Conservation (phyloP, 2,797 vertebrate genomes). For the Nannoperca obscura region DNA sequence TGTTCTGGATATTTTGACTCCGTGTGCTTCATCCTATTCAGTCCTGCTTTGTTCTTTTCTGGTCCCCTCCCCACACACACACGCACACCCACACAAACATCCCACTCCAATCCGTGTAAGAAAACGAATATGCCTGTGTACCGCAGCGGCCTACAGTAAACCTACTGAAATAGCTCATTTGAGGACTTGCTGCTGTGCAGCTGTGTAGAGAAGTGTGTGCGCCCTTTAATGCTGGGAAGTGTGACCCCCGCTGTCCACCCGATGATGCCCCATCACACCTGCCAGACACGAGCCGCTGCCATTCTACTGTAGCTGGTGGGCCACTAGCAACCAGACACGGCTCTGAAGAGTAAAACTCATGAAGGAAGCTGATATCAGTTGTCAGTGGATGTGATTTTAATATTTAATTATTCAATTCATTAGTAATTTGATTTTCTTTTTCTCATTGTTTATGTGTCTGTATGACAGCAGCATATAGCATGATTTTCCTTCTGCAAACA, state of each 20-base stretch:
- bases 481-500: not conserved
- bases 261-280: constrained; percentile 10
- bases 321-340: not conserved
- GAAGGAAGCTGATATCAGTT: not conserved
- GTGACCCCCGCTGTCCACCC: constrained; percentile 1
- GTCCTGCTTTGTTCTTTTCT: constrained; percentile 10
- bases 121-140: constrained; percentile 4
- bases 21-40: constrained; percentile 24
- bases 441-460: not conserved
- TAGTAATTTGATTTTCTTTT: not conserved
- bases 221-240: constrained; percentile 15
- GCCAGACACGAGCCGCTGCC: not conserved
- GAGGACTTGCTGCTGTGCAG: constrained; percentile 1
- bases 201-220: not conserved
- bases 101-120: not conserved
- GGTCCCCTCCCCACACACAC: no score
- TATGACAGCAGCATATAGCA: not conserved
- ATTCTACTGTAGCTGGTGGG: not conserved
- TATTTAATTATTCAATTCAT: constrained; percentile 12
- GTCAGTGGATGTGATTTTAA: not conserved
- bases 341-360: not conserved
- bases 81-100: constrained; percentile 3
- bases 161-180: constrained; percentile 16
- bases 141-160: constrained; percentile 8
- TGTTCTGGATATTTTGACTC: constrained; percentile 32